Conservation (phyloP, 2,888 invertebrate genomes). For the Dicyrtoma fusca region DNA sequence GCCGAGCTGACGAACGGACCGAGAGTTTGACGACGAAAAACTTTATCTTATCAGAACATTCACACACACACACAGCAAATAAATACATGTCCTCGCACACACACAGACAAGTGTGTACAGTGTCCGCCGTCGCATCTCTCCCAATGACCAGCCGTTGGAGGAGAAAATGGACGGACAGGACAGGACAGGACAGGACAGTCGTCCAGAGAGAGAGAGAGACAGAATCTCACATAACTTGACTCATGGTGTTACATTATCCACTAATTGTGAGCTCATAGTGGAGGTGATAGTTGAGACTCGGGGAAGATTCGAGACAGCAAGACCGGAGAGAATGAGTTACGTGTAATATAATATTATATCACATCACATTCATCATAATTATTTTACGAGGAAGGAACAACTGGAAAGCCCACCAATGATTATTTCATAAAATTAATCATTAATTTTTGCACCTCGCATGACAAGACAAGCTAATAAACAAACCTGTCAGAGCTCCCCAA, state of each 20-base stretch:
- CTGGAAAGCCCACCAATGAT: slow-evolving; percentile 39
- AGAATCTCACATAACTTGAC: too few relatives aligned
- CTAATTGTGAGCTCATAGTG: too few relatives aligned
- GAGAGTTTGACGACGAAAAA: slow-evolving; percentile 3
- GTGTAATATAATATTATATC: slow-evolving; percentile 1
- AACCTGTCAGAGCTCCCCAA: slow-evolving; percentile 27
- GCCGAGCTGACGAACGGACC: slow-evolving; percentile 15
- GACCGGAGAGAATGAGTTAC: background rate
- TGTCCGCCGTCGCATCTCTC: too few relatives aligned
- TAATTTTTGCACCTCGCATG: slow-evolving; percentile 46
- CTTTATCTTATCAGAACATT: slow-evolving; percentile 31
- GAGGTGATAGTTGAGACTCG: too few relatives aligned
- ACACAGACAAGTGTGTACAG: background rate
- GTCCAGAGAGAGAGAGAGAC: too few relatives aligned
- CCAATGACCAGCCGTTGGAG: too few relatives aligned
- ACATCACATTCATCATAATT: slow-evolving; percentile 34
- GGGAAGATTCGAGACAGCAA: too few relatives aligned
- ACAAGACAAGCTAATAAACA: slow-evolving; percentile 41
- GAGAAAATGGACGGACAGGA: too few relatives aligned
- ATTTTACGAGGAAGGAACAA: slow-evolving; percentile 29
- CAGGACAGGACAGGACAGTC: too few relatives aligned
- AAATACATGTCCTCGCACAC: slow-evolving; percentile 9
- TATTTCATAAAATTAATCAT: slow-evolving; percentile 45
- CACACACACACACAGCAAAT: slow-evolving; percentile 16
- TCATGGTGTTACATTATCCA: too few relatives aligned